Conservation (phyloP, 2,797 vertebrate genomes). For the Enteromius anoplus region DNA sequence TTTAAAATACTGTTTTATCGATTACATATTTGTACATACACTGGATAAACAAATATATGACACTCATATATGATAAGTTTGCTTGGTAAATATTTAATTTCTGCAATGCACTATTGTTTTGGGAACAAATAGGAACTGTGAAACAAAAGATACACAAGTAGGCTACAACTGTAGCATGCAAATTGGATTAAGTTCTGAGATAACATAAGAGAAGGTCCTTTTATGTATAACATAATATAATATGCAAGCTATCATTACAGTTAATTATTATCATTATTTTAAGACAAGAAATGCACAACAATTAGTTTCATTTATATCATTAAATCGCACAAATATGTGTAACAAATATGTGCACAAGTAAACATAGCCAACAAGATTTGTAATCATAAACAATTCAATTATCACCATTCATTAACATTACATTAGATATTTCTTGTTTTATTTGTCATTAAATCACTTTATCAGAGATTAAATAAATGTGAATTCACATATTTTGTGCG, state of each 20-base stretch:
- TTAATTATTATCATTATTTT: neutral
- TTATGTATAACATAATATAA: neutral
- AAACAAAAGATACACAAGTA: neutral
- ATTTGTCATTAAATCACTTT: neutral
- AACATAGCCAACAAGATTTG: neutral
- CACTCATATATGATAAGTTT: neutral
- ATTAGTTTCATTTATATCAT: neutral
- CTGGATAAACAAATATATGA: no score
- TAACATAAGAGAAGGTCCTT: neutral
- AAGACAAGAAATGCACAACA: neutral
- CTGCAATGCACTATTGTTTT: neutral
- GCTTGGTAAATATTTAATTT: neutral
- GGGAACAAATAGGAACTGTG: neutral
- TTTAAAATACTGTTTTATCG: no score
- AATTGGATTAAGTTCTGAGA: neutral
- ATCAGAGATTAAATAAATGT: neutral
- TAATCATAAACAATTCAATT: neutral
- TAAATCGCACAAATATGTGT: neutral
- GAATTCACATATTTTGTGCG: slow-evolving; percentile 20
- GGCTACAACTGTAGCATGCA: neutral
- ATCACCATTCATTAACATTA: neutral
- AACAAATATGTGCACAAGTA: no score
- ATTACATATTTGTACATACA: no score
- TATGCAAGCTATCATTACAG: no score
- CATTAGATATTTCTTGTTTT: neutral